Conservation (phyloP, 2,113 vertebrate genomes). For the Istiophorus platypterus region DNA sequence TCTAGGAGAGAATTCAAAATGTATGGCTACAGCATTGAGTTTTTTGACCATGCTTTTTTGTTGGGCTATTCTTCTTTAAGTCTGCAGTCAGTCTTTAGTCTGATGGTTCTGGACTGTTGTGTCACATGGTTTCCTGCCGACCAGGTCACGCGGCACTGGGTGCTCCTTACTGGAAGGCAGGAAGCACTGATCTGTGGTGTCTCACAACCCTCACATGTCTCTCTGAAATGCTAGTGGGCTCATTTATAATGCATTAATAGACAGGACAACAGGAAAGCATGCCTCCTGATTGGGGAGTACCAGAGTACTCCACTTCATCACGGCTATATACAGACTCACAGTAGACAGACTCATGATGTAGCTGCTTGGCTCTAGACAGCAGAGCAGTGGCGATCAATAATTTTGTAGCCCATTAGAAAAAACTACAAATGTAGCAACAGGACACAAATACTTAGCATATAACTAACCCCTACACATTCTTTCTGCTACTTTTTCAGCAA, state of each 20-base stretch:
- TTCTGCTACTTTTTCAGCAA: conserved; percentile 26
- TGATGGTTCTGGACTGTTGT: conserved; percentile 61
- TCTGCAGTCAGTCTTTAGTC: conserved; percentile 34
- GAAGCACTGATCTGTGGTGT: conserved; percentile 72
- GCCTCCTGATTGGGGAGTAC: conserved; percentile 54
- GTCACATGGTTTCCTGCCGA: conserved; percentile 78
- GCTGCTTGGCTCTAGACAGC: conserved; percentile 22
- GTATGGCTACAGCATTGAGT: neutral
- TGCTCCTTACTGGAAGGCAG: conserved; percentile 81
- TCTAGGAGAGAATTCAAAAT: neutral
- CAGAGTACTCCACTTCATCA: conserved; percentile 69
- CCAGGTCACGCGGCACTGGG: conserved; percentile 66
- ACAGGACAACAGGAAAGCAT: conserved; percentile 70
- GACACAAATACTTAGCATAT: conserved; percentile 5
- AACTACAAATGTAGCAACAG: conserved; percentile 31
- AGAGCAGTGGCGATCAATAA: conserved; percentile 32
- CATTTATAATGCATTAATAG: conserved; percentile 81
- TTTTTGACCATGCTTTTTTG: neutral
- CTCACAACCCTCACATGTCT: conserved; percentile 73
- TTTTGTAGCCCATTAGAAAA: conserved; percentile 39
- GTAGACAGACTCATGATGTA: conserved; percentile 56
- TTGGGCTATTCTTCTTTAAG: neutral
- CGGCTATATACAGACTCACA: conserved; percentile 43
- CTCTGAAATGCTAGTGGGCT: conserved; percentile 64
- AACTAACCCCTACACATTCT: neutral